phyloP scores from a whole-genome alignment of 1,140 invertebrate species.

The Dendroctonus ponderosae region DNA sequence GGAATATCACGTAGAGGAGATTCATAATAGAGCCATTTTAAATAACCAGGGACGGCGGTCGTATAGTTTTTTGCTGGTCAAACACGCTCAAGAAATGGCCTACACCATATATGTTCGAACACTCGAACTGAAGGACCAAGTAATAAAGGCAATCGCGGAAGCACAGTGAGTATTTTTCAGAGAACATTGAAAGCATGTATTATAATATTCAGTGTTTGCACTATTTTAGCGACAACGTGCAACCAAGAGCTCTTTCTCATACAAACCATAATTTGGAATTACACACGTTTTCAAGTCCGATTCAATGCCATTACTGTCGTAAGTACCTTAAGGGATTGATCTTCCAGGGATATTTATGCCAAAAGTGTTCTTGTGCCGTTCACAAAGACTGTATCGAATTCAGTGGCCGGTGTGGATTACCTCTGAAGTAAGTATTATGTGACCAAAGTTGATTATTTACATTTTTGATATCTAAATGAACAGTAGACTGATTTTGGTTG shows the following conservation, averaged over 20 bases:
- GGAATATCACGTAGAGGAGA: slow-evolving; percentile 86
- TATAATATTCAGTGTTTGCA: not conserved
- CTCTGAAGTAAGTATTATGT: not conserved
- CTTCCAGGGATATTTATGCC: slow-evolving; percentile 74
- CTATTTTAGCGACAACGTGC: slow-evolving; percentile 77
- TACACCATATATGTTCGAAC: slow-evolving; percentile 89
- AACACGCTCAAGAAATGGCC: slow-evolving; percentile 76
- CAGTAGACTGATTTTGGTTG: too few species aligned
- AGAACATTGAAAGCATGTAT: too few species aligned
- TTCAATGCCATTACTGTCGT: slow-evolving; percentile 77
- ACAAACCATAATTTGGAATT: slow-evolving; percentile 87
- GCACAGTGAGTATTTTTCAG: slow-evolving; percentile 70
- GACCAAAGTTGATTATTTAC: too few species aligned
- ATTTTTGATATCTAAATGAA: too few species aligned
- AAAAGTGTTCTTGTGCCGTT: slow-evolving; percentile 68
- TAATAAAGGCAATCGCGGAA: slow-evolving; percentile 89
- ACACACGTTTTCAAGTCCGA: slow-evolving; percentile 80
- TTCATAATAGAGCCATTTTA: slow-evolving; percentile 59
- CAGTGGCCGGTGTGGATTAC: slow-evolving; percentile 29
- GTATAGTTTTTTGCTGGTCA: slow-evolving; percentile 80
- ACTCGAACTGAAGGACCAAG: slow-evolving; percentile 82
- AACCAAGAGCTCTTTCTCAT: slow-evolving; percentile 71
- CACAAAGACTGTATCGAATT: slow-evolving; percentile 72
- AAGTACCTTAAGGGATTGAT: slow-evolving; percentile 90
- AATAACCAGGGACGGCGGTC: slow-evolving; percentile 73